Conservation (phyloP, 64 coral and sea anemone species). For the Montipora foliosa region DNA sequence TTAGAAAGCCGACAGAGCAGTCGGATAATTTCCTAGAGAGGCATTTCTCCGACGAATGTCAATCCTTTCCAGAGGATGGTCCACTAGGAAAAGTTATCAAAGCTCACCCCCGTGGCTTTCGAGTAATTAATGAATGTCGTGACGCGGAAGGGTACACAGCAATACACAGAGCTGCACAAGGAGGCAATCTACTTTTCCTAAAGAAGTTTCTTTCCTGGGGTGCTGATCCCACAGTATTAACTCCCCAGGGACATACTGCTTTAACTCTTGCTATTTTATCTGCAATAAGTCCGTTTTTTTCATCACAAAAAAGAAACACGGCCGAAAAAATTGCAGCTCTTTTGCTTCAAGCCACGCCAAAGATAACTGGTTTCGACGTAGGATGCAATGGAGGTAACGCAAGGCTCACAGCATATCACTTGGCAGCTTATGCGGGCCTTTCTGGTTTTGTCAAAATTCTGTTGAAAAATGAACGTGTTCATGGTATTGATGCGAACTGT, state of each 20-base stretch:
- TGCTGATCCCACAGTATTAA: conserved; percentile 21
- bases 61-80: conserved; percentile 15
- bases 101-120: conserved; percentile 33
- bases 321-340: not conserved
- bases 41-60: not conserved
- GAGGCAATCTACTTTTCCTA: conserved; percentile 54
- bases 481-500: conserved; percentile 61
- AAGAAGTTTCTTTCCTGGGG: conserved; percentile 54
- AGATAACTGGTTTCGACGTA: not conserved
- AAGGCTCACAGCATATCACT: conserved; percentile 36
- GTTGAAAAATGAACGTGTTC: not conserved
- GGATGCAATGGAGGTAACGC: not conserved
- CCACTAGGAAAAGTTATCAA: conserved; percentile 72
- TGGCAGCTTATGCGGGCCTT: conserved; percentile 37
- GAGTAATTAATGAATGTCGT: conserved; percentile 58
- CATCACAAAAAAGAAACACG: not conserved
- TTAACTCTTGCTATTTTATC: conserved; percentile 48
- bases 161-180: conserved; percentile 75
- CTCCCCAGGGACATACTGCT: conserved; percentile 18
- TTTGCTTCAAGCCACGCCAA: conserved; percentile 3
- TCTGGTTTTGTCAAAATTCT: not conserved
- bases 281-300: not conserved
- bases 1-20: not conserved
- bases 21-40: not conserved
- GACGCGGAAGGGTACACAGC: conserved; percentile 73